A percentile compares a stretch with the other conserved stretches of the same genome.
Conservation (phyloP, 2,888 invertebrate genomes). For the Agrenia bidenticulata region DNA sequence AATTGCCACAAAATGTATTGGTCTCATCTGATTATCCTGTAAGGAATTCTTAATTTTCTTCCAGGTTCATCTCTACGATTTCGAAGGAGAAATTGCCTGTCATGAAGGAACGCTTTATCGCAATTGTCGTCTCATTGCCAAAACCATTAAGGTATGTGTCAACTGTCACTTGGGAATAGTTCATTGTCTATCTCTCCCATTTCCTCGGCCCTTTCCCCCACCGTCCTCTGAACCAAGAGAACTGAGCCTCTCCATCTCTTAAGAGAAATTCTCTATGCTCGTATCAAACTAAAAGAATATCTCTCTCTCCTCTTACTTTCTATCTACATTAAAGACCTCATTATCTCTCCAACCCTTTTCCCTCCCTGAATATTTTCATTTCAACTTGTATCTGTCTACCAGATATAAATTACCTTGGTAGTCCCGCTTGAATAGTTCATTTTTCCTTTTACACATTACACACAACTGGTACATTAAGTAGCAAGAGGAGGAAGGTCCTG, state of each 20-base stretch:
- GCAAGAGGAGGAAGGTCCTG: no score
- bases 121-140: slow-evolving; percentile 53
- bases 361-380: slow-evolving; percentile 12
- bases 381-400: neutral
- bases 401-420: neutral
- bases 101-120: slow-evolving; percentile 50
- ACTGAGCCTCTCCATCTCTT: no score
- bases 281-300: neutral
- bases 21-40: slow-evolving; percentile 16
- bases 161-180: slow-evolving; percentile 28
- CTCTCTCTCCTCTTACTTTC: neutral
- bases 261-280: no score
- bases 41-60: slow-evolving; percentile 21
- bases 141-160: slow-evolving; percentile 52
- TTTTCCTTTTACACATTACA: slow-evolving; percentile 1
- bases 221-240: neutral
- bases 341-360: neutral
- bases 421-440: slow-evolving; percentile 1
- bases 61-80: slow-evolving; percentile 52
- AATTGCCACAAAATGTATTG: no score
- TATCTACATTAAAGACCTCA: slow-evolving; percentile 18
- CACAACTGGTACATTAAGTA: no score
- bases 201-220: slow-evolving; percentile 12
- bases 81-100: slow-evolving; percentile 52
- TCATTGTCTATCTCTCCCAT: slow-evolving; percentile 20